Base-by-base conservation (phyloP, 1,140 invertebrate genomes). In the Danaus plexippus region DNA sequence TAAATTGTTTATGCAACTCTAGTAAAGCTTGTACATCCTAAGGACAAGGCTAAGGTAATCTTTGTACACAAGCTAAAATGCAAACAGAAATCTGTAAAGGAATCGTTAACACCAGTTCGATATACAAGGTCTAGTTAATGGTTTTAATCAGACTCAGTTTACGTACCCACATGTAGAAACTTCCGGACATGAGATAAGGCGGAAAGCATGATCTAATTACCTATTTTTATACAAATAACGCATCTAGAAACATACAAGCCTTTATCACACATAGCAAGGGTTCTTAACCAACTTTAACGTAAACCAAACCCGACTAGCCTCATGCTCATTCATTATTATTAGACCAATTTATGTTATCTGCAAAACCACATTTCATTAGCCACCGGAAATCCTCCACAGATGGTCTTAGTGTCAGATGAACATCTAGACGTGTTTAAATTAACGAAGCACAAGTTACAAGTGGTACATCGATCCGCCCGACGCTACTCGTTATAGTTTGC, bases 241-340 rank as follows among this genome's bases (percentile, higher is more conserved):
- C 59, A 22, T 47, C 54, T 61, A 61, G 22, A 43, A 61, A 52
- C 32, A 43, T 57, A 43, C 59, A 61, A 61, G 59, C 59, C 46
- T 43, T 53, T 49, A 44, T 47, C 50, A 57, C 54, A 52, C 47
- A 32, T 59, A 59, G 57, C 57, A 53, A 61, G 42, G 53, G 53
- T 61, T 48, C 54, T 47, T 54, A 61, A 61, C 53, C 56, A 52
- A 58, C 50, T 43, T 40, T 53, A 41, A 43, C 46, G 43, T 61
- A 57, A 53, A 53, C 59, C 59, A 52, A 57, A 51, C 59, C 54
- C 48, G 44, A 47, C 59, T 61, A 61, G 46, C 45, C 43, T 61
- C 54, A 61, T 61, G 59, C 59, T 61, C 49, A 52, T 50, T 48
- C 50, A 57, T 32, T 32, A 32, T 32, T 32, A 32, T 32, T 32